Evolutionary conservation across 2,113 vertebrate species (phyloP), one percentile per base, ranked within the genome.

Genomic region (Macquaria ambigua): DNA sequence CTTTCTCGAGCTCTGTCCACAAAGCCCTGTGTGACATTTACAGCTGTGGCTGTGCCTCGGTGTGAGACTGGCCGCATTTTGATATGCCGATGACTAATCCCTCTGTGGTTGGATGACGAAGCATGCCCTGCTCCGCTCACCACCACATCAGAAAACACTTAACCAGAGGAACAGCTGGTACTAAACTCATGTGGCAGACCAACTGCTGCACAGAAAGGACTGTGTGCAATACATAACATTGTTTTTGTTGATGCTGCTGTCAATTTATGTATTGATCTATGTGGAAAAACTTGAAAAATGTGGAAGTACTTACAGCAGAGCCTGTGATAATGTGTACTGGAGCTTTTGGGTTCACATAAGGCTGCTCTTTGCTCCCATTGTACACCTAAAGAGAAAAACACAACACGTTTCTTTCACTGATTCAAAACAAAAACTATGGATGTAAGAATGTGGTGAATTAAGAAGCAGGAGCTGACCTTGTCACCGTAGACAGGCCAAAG

Each of bases 321-420:
- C 97, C 97, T 0, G 97, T 97, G 92, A 97, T 97, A 55, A 97
- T 97, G 83, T 97, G 97, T 0, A 98, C 96, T 0, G 97, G 97
- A 52, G 95, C 96, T 78, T 85, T 95, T 1, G 97, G 97, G 71
- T 97, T 96, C 56, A 96, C 95, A 43, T 98, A 97, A 4, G 97
- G 97, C 56, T 82, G 88, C 43, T 95, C 89, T 41, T 0, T 63
- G 86, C 97, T 97, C 34, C 97, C 97, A 0, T 98, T 98, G 86
- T 92, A 93, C n/a, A 97, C 97, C 97, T 97, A 82, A 64, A 66
- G 41, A 86, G 62, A 64, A 74, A 91, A 55, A 77, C 70, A 77
- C 20, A 50, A 10, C 11, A 0, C 2, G 25, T n/a, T 23, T 78
- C 23, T 50, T 50, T 61, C 25, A 12, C 28, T 41, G 2, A 76